A percentile compares a stretch with the other conserved stretches of the same genome.
Evolutionary conservation across 2,797 vertebrate species (phyloP).

Genomic region (Columba guinea): DNA sequence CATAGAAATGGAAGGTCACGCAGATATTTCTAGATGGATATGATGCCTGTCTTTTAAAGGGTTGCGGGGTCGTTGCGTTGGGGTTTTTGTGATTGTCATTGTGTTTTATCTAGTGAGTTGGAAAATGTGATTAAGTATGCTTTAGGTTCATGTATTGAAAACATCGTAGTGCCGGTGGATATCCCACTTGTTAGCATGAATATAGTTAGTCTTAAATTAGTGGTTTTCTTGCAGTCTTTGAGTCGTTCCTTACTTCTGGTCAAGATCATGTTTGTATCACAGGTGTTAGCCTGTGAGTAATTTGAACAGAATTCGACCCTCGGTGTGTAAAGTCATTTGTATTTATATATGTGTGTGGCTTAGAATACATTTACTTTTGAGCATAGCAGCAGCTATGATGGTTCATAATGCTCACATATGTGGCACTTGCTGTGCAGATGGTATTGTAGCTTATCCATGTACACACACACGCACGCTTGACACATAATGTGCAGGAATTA

Average conservation of each 20-base stretch:
- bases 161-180: not conserved
- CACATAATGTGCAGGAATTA: constrained; percentile 49
- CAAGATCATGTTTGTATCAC: not conserved
- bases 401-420: constrained; percentile 43
- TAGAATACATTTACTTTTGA: constrained; percentile 34
- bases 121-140: not conserved
- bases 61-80: not conserved
- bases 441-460: constrained; percentile 48
- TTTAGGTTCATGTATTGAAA: not conserved
- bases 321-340: not conserved
- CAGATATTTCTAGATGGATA: not conserved
- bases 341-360: constrained; percentile 13
- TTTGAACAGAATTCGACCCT: not conserved
- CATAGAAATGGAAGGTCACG: constrained; percentile 36
- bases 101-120: not conserved
- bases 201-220: not conserved
- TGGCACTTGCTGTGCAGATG: constrained; percentile 53
- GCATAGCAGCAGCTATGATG: constrained; percentile 32
- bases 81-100: not conserved
- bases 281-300: not conserved
- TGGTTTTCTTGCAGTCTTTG: not conserved
- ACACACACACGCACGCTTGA: constrained; percentile 32
- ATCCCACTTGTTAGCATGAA: not conserved
- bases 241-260: constrained; percentile 2
- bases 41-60: not conserved